Evolutionary conservation across 2,888 invertebrate genomes (phyloP).

Genomic region (Agrypnus murinus): DNA sequence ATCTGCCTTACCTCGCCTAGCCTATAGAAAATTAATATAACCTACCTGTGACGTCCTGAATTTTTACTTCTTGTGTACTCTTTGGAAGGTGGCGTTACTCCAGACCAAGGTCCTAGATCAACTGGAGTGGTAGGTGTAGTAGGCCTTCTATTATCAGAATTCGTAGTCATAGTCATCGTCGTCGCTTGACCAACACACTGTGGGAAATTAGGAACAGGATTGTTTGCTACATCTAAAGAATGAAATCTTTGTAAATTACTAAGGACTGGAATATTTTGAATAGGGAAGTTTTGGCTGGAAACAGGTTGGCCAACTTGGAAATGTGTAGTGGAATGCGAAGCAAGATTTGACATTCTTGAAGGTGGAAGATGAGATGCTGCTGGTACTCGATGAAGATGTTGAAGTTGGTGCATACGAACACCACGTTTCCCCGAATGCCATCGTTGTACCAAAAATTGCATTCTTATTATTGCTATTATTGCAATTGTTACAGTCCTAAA

Average conservation of each 20-base stretch:
- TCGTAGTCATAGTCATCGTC: too few relatives aligned
- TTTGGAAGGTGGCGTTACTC: slow-evolving; percentile 65
- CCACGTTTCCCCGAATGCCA: slow-evolving; percentile 78
- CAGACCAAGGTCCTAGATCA: slow-evolving; percentile 61
- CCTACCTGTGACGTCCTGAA: slow-evolving; percentile 19
- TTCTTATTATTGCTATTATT: slow-evolving; percentile 77
- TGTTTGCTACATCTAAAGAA: slow-evolving; percentile 14
- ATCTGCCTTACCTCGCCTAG: too few relatives aligned
- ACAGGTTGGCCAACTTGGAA: slow-evolving; percentile 68
- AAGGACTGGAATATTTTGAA: slow-evolving; percentile 22
- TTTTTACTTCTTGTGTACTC: slow-evolving; percentile 45
- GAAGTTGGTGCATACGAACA: slow-evolving; percentile 50
- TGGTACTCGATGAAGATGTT: slow-evolving; percentile 64
- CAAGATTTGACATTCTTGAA: slow-evolving; percentile 33
- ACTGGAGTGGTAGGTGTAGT: slow-evolving; percentile 24
- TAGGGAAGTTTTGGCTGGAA: slow-evolving; percentile 64
- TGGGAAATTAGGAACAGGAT: slow-evolving; percentile 22
- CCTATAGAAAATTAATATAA: not conserved
- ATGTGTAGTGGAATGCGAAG: slow-evolving; percentile 52
- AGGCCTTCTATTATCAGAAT: slow-evolving; percentile 4
- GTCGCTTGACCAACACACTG: not conserved
- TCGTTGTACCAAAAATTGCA: slow-evolving; percentile 78
- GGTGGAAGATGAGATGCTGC: not conserved
- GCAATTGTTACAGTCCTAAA: slow-evolving; percentile 73
- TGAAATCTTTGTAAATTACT: slow-evolving; percentile 19